Conservation (phyloP, 2,113 vertebrate species). For the Solea solea region DNA sequence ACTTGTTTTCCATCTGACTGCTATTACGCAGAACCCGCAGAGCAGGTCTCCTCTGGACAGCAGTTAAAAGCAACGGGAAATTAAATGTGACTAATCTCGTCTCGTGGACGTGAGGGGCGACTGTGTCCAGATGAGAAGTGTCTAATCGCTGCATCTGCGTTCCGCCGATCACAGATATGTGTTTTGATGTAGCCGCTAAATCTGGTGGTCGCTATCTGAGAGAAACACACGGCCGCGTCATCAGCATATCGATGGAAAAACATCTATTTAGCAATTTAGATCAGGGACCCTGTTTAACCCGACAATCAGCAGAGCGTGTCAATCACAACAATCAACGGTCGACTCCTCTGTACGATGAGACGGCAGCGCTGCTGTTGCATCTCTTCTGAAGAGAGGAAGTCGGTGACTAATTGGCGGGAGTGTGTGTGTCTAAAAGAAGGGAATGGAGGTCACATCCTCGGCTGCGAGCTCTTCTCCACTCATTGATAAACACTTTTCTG, state of each 20-base stretch:
- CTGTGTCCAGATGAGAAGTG: constrained; percentile 3
- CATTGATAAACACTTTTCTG: constrained; percentile 26
- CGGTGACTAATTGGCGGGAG: constrained; percentile 17
- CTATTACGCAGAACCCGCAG: constrained; percentile 71
- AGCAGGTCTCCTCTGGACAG: constrained; percentile 72
- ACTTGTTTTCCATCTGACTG: constrained; percentile 79
- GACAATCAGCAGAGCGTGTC: constrained; percentile 57
- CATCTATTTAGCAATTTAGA: constrained; percentile 63
- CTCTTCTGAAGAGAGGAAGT: constrained; percentile 29
- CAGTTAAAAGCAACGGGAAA: constrained; percentile 48
- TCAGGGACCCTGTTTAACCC: constrained; percentile 45
- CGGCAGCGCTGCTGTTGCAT: constrained; percentile 26
- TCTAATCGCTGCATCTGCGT: constrained; percentile 9
- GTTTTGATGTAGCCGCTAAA: constrained; percentile 37
- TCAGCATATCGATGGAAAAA: constrained; percentile 44
- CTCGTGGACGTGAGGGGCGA: constrained; percentile 7
- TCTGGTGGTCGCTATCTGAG: constrained; percentile 51
- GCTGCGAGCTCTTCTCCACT: constrained; percentile 26
- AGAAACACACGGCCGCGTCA: constrained; percentile 58
- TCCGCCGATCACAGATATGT: constrained; percentile 23
- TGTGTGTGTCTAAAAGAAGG: not conserved
- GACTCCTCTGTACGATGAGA: constrained; percentile 34
- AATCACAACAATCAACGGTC: constrained; percentile 54
- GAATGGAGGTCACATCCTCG: not conserved
- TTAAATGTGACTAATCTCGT: constrained; percentile 57